Conservation (phyloP, 2,888 invertebrate species). For the Xylota segnis region DNA sequence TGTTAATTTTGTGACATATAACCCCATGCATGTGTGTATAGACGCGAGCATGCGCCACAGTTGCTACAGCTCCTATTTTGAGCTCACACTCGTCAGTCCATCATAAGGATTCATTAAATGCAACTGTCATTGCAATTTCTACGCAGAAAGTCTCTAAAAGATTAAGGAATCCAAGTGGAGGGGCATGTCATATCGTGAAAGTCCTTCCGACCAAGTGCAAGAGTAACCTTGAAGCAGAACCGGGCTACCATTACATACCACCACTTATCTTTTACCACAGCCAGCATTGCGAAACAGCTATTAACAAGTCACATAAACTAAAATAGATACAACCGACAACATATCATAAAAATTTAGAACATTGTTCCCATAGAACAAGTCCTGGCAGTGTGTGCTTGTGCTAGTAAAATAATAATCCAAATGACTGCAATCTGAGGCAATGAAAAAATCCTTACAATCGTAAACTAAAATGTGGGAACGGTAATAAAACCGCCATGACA, state of each 20-base stretch:
- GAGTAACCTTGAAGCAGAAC: neutral
- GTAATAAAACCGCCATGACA: conserved; percentile 51
- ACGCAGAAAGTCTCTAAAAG: too few relatives aligned
- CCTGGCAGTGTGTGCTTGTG: neutral
- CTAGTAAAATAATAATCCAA: conserved; percentile 32
- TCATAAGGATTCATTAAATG: too few relatives aligned
- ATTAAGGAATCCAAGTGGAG: too few relatives aligned
- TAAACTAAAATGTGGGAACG: conserved; percentile 43
- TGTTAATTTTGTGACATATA: too few relatives aligned
- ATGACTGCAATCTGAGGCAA: conserved; percentile 36
- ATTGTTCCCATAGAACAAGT: conserved; percentile 17
- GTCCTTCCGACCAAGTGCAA: too few relatives aligned
- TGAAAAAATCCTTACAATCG: conserved; percentile 33
- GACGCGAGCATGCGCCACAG: too few relatives aligned
- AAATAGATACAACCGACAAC: conserved; percentile 10
- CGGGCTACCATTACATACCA: neutral
- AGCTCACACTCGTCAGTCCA: too few relatives aligned
- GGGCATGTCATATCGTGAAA: too few relatives aligned
- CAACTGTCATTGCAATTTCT: too few relatives aligned
- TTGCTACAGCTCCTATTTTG: too few relatives aligned
- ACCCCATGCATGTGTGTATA: too few relatives aligned
- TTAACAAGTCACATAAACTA: conserved; percentile 29
- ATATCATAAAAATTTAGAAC: conserved; percentile 23
- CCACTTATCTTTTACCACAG: neutral
- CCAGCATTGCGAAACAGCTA: neutral